A percentile compares a stretch with the other conserved stretches of the same genome.
These are phyloP conservation scores for Aplocera efformata DNA, from an alignment of 2,888 invertebrate species.

Conservation along the genomic window DNA sequence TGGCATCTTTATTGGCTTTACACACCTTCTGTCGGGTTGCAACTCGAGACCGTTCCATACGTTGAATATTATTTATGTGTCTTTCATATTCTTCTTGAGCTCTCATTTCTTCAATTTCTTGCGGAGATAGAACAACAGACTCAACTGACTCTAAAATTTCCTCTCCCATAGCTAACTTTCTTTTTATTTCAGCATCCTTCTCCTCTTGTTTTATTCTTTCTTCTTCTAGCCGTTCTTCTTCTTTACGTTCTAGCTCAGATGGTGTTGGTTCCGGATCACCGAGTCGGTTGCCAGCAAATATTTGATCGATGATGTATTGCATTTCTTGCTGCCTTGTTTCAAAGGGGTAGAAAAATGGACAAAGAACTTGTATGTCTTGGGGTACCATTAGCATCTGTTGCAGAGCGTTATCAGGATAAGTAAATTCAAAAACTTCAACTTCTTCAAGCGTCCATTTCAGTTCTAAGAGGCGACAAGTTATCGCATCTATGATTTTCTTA, in stretches of 20 bases:
- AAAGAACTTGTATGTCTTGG: conserved; percentile 81
- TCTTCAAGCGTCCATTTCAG: conserved; percentile 78
- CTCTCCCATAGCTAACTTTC: conserved; percentile 50
- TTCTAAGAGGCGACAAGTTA: conserved; percentile 81
- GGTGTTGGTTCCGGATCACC: conserved; percentile 61
- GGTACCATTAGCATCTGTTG: conserved; percentile 86
- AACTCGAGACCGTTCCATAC: conserved; percentile 62
- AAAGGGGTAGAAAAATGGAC: conserved; percentile 82
- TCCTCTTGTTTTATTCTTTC: conserved; percentile 46
- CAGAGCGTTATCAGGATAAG: conserved; percentile 86
- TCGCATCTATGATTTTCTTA: conserved; percentile 79
- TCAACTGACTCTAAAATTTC: conserved; percentile 42
- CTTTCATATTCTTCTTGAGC: conserved; percentile 48
- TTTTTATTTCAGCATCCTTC: conserved; percentile 51
- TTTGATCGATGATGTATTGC: conserved; percentile 69
- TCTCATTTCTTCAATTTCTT: conserved; percentile 46
- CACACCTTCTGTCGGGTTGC: conserved; percentile 37
- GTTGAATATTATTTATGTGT: conserved; percentile 56
- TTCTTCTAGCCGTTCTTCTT: conserved; percentile 50
- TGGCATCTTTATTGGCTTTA: conserved; percentile 52
- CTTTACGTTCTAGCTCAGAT: conserved; percentile 50
- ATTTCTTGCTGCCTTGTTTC: conserved; percentile 74
- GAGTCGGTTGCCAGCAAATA: conserved; percentile 62
- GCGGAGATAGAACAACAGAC: conserved; percentile 42
- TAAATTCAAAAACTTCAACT: conserved; percentile 81